Evolutionary conservation across 2,888 invertebrate genomes (phyloP).

Genomic region (Strigamia maritima): DNA sequence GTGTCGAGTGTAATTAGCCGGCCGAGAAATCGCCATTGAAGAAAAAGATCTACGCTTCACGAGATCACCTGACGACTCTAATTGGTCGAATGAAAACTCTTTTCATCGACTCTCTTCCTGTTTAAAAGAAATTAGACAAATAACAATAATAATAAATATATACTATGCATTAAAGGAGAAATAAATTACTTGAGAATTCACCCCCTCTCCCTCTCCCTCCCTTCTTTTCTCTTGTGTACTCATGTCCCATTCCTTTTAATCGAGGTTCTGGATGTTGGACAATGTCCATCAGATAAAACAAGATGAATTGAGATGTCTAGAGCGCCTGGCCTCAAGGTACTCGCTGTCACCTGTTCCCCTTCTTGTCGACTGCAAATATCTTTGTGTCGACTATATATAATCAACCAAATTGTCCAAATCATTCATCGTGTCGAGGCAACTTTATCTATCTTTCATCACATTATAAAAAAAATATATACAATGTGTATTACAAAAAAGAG

Average conservation of each 20-base stretch:
- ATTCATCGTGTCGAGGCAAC: background rate
- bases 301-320: conserved; percentile 29
- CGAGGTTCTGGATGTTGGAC: conserved; percentile 14
- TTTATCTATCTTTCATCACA: conserved; percentile 9
- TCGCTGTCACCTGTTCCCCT: conserved; percentile 23
- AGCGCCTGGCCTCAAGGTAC: conserved; percentile 4
- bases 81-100: conserved; percentile 13
- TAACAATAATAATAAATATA: background rate
- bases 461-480: background rate
- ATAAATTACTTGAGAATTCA: background rate
- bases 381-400: background rate
- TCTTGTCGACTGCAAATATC: conserved; percentile 4
- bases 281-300: conserved; percentile 27
- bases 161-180: conserved; percentile 4
- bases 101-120: conserved; percentile 27
- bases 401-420: conserved; percentile 11
- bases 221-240: background rate
- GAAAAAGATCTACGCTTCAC: conserved; percentile 22
- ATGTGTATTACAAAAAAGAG: background rate
- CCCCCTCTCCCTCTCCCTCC: background rate
- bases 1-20: conserved; percentile 21
- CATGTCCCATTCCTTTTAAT: background rate
- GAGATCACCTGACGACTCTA: conserved; percentile 22
- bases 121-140: background rate
- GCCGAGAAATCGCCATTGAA: conserved; percentile 27